phyloP scores from a whole-genome alignment of 1,140 invertebrate species.

The Meloidogyne exigua region DNA sequence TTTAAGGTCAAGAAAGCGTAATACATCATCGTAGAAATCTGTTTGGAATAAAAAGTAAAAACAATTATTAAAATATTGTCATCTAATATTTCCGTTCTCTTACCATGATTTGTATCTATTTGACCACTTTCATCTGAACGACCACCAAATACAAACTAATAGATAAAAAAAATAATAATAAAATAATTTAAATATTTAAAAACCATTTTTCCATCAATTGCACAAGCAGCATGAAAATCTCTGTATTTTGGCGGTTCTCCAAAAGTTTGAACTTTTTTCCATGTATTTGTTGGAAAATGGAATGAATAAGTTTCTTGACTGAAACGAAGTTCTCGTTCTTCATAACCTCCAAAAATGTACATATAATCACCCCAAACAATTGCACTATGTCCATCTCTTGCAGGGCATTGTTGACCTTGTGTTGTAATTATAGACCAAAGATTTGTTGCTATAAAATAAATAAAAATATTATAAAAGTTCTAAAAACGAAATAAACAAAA shows the following conservation, averaged over 20 bases:
- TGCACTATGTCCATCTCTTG: constrained; percentile 84
- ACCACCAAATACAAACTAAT: constrained; percentile 78
- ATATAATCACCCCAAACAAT: constrained; percentile 78
- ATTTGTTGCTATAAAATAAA: constrained; percentile 66
- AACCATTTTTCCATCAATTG: constrained; percentile 72
- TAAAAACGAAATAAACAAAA: no score
- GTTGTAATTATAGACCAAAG: constrained; percentile 73
- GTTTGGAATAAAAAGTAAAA: not conserved
- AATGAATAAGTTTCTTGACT: constrained; percentile 77
- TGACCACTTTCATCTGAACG: constrained; percentile 71
- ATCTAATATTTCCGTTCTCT: no score
- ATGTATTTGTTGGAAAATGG: constrained; percentile 70
- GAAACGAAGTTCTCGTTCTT: constrained; percentile 76
- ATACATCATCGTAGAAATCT: constrained; percentile 73
- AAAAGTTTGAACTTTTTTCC: constrained; percentile 64
- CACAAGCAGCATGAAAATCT: constrained; percentile 83
- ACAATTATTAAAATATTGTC: not conserved
- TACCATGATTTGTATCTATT: constrained; percentile 70
- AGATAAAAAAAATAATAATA: not conserved
- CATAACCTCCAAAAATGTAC: constrained; percentile 82
- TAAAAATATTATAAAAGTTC: not conserved
- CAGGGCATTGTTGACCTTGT: constrained; percentile 73
- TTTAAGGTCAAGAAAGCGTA: constrained; percentile 76
- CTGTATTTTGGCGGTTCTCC: constrained; percentile 72
- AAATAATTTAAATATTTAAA: not conserved